A percentile compares a stretch with the other conserved stretches of the same genome.
phyloP scores from a whole-genome alignment of 2,888 invertebrate species.

The Harpagoxenus sublaevis region DNA sequence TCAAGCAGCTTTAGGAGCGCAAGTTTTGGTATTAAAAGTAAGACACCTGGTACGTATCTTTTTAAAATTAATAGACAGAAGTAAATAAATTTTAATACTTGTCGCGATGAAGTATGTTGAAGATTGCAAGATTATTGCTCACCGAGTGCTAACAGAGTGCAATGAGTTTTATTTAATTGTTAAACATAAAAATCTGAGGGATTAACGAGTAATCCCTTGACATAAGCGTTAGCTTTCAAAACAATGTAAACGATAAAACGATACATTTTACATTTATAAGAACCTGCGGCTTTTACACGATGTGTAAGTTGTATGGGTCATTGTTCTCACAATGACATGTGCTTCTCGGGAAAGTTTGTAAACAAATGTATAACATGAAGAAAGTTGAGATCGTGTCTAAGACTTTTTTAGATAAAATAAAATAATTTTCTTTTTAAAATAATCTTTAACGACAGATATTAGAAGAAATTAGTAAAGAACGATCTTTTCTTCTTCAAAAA shows the following conservation, averaged over 20 bases:
- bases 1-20: conserved; percentile 3
- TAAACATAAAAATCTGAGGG: not conserved
- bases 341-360: conserved; percentile 26
- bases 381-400: not conserved
- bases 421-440: not conserved
- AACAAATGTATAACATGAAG: conserved; percentile 3
- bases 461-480: not conserved
- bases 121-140: not conserved
- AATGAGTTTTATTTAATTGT: conserved; percentile 18
- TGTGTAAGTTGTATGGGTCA: not conserved
- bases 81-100: not conserved
- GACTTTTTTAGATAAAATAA: not conserved
- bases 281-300: conserved; percentile 56
- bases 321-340: not conserved
- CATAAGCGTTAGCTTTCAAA: conserved; percentile 3
- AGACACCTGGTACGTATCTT: not conserved
- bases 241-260: conserved; percentile 8
- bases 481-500: conserved; percentile 30
- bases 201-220: not conserved
- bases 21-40: not conserved
- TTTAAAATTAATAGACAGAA: not conserved
- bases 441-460: not conserved
- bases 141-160: not conserved
- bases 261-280: conserved; percentile 24
- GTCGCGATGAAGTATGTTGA: not conserved